Evolutionary conservation across 2,113 vertebrate species (phyloP), one percentile per base, ranked within the genome.

Genomic region (Lathamus discolor): DNA sequence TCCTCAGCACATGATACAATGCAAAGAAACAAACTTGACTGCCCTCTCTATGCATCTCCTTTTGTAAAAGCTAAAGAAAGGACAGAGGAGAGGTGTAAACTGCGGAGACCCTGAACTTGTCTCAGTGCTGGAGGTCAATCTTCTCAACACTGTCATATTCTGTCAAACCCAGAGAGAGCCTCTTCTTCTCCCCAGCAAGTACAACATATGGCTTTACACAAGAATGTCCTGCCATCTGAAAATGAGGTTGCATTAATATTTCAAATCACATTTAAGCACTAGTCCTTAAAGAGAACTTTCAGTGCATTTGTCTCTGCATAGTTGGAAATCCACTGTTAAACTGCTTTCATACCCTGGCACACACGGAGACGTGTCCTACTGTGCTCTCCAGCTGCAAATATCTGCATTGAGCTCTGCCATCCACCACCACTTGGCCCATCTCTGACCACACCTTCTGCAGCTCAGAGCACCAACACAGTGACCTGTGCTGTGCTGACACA

Each of bases 211-310:
- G 57, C 39, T 76, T 49, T 44, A 74, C 41, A 64, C 1, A 41
- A 66, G 77, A 27, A 82, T 62, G 44, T 19, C 59, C 67, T 22
- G 3, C 1, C 1, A 14, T 76, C 57, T 37, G 41, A 17, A 74
- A 83, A 93, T 10, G 51, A 94, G 72, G 80, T 48, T 28, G 11
- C 85, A 68, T 94, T 25, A 93, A 96, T 90, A 78, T 96, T 95
- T 92, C 79, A 92, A 29, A 35, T 7, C 54, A 51, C 70, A 27
- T 43, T 91, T 10, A 52, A 90, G 5, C 57, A 73, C 31, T 20
- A 73, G 49, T 63, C 92, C 63, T 92, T 82, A 35, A 62, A 49
- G 19, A 24, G 13, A n/a, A 17, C 9, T 94, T n/a, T 48, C 89
- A 57, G 39, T 3, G 0, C 9, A 3, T 27, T 88, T 16, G 11